Conservation (phyloP, 2,888 invertebrate genomes). For the Lacanobia oleracea region DNA sequence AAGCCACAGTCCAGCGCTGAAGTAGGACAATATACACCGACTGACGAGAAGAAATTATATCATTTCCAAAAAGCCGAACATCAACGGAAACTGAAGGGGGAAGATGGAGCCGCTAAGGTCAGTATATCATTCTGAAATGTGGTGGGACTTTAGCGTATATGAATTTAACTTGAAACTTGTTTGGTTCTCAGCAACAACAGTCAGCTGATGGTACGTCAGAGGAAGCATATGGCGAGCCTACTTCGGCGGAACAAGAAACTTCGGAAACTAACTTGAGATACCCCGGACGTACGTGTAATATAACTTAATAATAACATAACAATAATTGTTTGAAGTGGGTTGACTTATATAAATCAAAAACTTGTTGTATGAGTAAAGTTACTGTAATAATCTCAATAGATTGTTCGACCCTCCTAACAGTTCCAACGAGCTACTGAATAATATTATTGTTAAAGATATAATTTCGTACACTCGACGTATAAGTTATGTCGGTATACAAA, state of each 20-base stretch:
- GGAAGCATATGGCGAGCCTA: slow-evolving; percentile 69
- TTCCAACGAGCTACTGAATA: slow-evolving; percentile 46
- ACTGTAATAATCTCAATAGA: slow-evolving; percentile 57
- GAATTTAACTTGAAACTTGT: slow-evolving; percentile 59
- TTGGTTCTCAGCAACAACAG: slow-evolving; percentile 68
- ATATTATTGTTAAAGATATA: slow-evolving; percentile 50
- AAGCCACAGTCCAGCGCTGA: slow-evolving; percentile 78
- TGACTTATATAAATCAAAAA: slow-evolving; percentile 65
- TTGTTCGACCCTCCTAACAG: slow-evolving; percentile 46
- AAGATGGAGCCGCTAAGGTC: slow-evolving; percentile 73
- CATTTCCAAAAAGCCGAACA: slow-evolving; percentile 88
- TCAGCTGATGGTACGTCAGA: slow-evolving; percentile 61
- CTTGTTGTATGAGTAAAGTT: slow-evolving; percentile 61
- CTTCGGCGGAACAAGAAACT: slow-evolving; percentile 80
- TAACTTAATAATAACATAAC: slow-evolving; percentile 66
- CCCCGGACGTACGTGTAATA: slow-evolving; percentile 81
- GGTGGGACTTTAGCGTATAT: slow-evolving; percentile 47
- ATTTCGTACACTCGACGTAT: slow-evolving; percentile 36
- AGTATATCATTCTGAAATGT: slow-evolving; percentile 49
- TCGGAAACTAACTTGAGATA: slow-evolving; percentile 83
- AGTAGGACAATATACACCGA: slow-evolving; percentile 72
- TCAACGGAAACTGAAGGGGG: slow-evolving; percentile 84
- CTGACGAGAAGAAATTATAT: slow-evolving; percentile 82
- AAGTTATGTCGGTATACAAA: slow-evolving; percentile 19
- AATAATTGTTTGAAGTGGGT: slow-evolving; percentile 63